phyloP scores from a whole-genome alignment of 2,888 invertebrate species.

The Sabellastarte sp. region DNA sequence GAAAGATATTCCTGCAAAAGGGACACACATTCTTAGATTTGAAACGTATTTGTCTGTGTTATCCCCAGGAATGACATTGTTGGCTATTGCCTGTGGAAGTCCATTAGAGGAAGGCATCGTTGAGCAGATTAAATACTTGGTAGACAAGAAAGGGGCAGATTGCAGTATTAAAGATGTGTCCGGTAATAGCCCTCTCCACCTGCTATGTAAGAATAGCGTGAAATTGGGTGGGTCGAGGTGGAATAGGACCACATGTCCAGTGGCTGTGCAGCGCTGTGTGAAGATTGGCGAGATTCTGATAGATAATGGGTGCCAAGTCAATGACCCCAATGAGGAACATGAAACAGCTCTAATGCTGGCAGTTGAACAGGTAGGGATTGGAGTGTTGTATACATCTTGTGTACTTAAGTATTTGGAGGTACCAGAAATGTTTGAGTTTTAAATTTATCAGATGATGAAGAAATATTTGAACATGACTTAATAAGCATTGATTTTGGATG shows the following conservation, averaged over 20 bases:
- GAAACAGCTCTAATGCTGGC: conserved; percentile 58
- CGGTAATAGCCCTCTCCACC: conserved; percentile 42
- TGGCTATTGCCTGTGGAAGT: conserved; percentile 55
- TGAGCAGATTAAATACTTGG: conserved; percentile 56
- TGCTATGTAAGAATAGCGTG: not conserved
- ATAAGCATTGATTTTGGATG: too few relatives aligned
- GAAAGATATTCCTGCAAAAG: too few relatives aligned
- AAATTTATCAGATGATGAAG: too few relatives aligned
- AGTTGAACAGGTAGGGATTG: conserved; percentile 48
- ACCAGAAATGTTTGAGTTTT: too few relatives aligned
- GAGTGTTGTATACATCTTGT: too few relatives aligned
- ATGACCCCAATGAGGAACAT: conserved; percentile 46
- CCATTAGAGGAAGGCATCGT: conserved; percentile 45
- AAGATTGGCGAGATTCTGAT: conserved; percentile 55
- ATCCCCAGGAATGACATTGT: conserved; percentile 55
- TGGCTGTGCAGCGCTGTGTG: conserved; percentile 15
- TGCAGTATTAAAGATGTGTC: conserved; percentile 56
- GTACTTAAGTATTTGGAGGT: too few relatives aligned
- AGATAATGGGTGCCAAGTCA: conserved; percentile 54
- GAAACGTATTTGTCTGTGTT: not conserved
- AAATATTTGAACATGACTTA: too few relatives aligned
- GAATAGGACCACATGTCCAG: not conserved
- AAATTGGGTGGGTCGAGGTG: too few relatives aligned
- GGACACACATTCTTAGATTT: too few relatives aligned
- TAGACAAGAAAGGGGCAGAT: conserved; percentile 60